These are phyloP conservation scores for Sceloporus tristichus DNA, from an alignment of 2,113 vertebrate species.

Conservation along the genomic window DNA sequence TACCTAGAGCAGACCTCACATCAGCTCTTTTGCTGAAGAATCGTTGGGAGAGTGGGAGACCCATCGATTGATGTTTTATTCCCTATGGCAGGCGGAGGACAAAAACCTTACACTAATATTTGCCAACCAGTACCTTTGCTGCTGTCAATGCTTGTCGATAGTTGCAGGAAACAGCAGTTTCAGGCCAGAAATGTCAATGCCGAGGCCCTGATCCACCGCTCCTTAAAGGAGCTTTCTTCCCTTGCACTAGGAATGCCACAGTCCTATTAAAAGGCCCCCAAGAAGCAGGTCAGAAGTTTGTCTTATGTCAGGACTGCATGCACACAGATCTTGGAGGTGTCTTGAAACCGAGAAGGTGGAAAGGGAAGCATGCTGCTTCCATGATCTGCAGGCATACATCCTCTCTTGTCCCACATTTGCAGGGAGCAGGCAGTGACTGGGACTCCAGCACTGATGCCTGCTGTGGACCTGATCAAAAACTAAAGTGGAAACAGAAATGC, in stretches of 20 bases:
- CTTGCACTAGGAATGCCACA: too few relatives aligned
- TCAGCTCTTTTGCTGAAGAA: rapidly evolving
- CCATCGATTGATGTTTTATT: conserved; percentile 51
- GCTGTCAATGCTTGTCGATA: conserved; percentile 74
- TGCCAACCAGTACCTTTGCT: conserved; percentile 71
- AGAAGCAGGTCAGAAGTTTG: not conserved
- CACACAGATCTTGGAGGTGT: not conserved
- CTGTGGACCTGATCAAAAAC: too few relatives aligned
- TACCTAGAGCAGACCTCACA: conserved; percentile 1
- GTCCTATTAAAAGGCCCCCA: not conserved
- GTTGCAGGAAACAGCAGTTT: conserved; percentile 52
- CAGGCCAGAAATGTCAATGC: conserved; percentile 31
- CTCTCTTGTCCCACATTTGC: too few relatives aligned
- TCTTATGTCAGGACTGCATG: not conserved
- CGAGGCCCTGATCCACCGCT: not conserved
- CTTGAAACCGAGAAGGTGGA: not conserved
- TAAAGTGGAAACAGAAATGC: too few relatives aligned
- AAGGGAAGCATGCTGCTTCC: not conserved
- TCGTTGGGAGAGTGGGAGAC: conserved; percentile 29
- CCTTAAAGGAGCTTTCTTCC: not conserved
- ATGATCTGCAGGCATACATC: too few relatives aligned
- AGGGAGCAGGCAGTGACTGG: too few relatives aligned
- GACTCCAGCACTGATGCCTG: too few relatives aligned
- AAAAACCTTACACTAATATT: conserved; percentile 78
- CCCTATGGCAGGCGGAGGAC: conserved; percentile 25